A percentile compares a stretch with the other conserved stretches of the same genome.
Conservation (phyloP, 1,140 invertebrate species). For the Drosophila murphyi region DNA sequence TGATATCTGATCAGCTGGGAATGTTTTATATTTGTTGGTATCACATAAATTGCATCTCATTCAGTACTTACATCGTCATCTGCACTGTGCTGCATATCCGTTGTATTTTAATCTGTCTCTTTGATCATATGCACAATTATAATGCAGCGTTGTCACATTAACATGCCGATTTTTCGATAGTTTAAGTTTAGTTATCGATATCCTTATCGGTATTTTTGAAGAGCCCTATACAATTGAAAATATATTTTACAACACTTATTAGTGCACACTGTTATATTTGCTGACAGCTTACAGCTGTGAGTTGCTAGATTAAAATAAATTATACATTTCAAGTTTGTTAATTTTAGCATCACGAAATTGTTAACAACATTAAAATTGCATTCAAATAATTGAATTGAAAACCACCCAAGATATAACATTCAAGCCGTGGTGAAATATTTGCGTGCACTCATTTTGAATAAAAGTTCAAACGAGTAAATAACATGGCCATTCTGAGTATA, state of each 20-base stretch:
- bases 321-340: neutral
- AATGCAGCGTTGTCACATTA: neutral
- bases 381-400: conserved; percentile 5
- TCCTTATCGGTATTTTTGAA: neutral
- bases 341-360: neutral
- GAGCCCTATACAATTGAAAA: no score
- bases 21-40: neutral
- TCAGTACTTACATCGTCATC: conserved; percentile 22
- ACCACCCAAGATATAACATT: conserved; percentile 5
- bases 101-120: conserved; percentile 29
- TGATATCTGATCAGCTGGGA: conserved; percentile 38
- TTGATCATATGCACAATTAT: conserved; percentile 2
- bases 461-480: conserved; percentile 35
- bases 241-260: no score
- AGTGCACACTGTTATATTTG: no score
- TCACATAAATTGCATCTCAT: neutral
- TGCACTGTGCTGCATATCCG: conserved; percentile 30
- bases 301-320: no score
- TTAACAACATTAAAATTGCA: neutral
- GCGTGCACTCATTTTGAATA: neutral
- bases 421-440: neutral
- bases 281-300: no score
- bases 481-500: conserved; percentile 33
- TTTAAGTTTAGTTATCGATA: neutral
- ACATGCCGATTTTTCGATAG: neutral